Percentiles rank a stretch among this genome's conserved stretches.
Evolutionary conservation across 2,113 vertebrate species (phyloP).

Genomic region (Psilopsiagon aurifrons): DNA sequence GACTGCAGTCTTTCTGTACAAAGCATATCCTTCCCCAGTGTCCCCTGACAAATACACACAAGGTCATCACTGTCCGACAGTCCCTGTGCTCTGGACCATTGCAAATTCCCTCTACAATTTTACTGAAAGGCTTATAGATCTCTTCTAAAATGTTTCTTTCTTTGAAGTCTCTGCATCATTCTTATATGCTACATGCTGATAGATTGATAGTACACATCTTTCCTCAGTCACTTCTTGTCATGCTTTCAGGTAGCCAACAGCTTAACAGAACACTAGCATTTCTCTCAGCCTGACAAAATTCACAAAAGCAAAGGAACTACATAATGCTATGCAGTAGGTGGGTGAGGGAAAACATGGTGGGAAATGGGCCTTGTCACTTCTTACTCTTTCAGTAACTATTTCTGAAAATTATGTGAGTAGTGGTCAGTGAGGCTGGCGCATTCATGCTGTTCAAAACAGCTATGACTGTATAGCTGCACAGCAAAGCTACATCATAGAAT

Average conservation of each 20-base stretch:
- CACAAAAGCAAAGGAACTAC: neutral
- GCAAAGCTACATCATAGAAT: neutral
- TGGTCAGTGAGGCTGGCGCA: neutral
- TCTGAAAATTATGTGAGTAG: neutral
- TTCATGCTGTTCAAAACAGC: neutral
- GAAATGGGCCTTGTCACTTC: neutral
- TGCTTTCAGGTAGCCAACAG: neutral
- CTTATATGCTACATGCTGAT: neutral
- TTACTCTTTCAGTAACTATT: neutral
- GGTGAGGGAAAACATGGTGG: neutral
- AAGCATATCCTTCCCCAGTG: neutral
- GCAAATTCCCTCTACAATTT: neutral
- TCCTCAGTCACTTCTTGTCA: neutral
- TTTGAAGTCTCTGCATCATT: neutral
- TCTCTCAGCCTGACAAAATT: neutral
- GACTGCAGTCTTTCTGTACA: neutral
- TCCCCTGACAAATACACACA: rapidly evolving
- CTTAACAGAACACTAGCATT: neutral
- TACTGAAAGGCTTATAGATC: neutral
- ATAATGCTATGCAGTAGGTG: rapidly evolving
- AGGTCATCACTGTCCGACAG: neutral
- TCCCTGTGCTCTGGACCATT: neutral
- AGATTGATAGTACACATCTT: neutral
- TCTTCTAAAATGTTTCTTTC: neutral
- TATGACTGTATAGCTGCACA: neutral